A percentile compares a stretch with the other conserved stretches of the same genome.
Conservation (phyloP, 2,113 vertebrate species). For the Ceyx cyanopectus region DNA sequence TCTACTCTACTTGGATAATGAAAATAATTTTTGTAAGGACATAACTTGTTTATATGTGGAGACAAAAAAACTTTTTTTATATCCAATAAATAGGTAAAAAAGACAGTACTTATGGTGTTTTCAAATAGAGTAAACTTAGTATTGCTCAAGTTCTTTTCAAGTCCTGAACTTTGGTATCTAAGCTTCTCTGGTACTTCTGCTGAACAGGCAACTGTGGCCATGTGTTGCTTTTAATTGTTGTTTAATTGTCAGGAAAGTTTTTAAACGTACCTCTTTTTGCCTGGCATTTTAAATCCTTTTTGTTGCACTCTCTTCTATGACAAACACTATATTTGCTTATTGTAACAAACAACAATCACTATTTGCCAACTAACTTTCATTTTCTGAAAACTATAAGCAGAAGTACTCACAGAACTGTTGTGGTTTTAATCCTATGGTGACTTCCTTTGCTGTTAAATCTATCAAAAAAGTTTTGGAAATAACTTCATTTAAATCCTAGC, state of each 20-base stretch:
- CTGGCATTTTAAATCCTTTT: neutral
- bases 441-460: neutral
- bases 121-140: neutral
- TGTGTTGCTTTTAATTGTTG: neutral
- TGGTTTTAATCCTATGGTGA: neutral
- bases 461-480: neutral
- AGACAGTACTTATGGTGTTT: neutral
- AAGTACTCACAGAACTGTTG: neutral
- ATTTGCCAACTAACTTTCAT: neutral
- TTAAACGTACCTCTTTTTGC: neutral
- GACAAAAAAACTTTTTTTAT: neutral
- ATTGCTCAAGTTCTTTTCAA: neutral
- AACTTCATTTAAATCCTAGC: neutral
- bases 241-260: neutral
- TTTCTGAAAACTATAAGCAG: neutral
- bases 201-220: neutral
- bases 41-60: neutral
- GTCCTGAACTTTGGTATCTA: neutral
- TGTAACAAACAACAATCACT: neutral
- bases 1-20: neutral
- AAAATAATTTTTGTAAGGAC: neutral
- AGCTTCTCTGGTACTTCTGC: neutral
- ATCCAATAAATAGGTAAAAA: neutral
- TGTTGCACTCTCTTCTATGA: neutral
- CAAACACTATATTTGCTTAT: neutral